A percentile compares a stretch with the other conserved stretches of the same genome.
These are phyloP conservation scores for Alcis repandata DNA, from an alignment of 2,888 invertebrate genomes.

Conservation along the genomic window DNA sequence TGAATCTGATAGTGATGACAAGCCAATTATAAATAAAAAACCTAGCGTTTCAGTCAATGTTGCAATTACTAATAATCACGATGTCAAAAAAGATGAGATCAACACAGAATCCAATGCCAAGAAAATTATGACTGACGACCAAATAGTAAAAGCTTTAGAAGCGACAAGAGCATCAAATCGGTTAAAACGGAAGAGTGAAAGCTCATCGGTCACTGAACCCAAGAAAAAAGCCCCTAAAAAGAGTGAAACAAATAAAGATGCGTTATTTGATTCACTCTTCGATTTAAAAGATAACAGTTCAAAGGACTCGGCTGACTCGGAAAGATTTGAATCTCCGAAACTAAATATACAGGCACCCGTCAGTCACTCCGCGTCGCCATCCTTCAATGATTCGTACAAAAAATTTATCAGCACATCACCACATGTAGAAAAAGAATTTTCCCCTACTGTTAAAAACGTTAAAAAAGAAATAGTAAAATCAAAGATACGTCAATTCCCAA, in stretches of 20 bases:
- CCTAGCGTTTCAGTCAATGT: background rate
- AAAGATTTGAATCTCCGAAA: conserved; percentile 27
- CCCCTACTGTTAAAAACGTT: conserved; percentile 29
- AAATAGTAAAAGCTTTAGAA: conserved; percentile 57
- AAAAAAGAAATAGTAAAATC: conserved; percentile 64
- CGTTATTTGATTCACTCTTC: no score
- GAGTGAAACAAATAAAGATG: conserved; percentile 8
- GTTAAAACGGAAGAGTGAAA: conserved; percentile 46
- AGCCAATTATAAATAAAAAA: background rate
- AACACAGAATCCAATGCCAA: background rate
- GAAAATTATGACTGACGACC: conserved; percentile 52
- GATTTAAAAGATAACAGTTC: conserved; percentile 38
- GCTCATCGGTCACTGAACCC: conserved; percentile 48
- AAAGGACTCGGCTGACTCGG: conserved; percentile 11
- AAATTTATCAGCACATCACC: conserved; percentile 62
- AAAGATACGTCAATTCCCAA: conserved; percentile 67
- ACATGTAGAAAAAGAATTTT: conserved; percentile 1
- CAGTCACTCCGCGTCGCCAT: conserved; percentile 54
- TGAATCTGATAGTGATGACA: conserved; percentile 41
- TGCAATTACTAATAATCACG: background rate
- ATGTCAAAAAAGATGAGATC: background rate
- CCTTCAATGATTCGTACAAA: conserved; percentile 72
- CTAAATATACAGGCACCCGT: conserved; percentile 14
- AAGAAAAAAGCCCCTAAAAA: conserved; percentile 32
- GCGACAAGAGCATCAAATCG: conserved; percentile 41